Conservation (phyloP, 2,797 vertebrate species). For the Sciaenops ocellatus region DNA sequence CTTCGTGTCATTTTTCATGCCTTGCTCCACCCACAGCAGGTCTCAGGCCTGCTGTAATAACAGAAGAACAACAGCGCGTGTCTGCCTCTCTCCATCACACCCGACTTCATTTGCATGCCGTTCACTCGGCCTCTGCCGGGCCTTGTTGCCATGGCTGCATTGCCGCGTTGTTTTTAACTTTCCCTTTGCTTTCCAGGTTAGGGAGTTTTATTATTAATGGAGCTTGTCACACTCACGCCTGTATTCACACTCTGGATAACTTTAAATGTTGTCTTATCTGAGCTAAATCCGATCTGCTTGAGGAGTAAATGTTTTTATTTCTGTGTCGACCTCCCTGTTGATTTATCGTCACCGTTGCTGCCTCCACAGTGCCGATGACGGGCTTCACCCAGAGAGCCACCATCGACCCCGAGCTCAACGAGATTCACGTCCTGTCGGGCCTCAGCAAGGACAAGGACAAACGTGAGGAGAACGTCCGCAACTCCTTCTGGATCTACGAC, state of each 20-base stretch:
- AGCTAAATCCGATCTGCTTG: not conserved
- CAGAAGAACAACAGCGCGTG: conserved; percentile 7
- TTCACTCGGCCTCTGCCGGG: conserved; percentile 18
- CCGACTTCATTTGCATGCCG: conserved; percentile 45
- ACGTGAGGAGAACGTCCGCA: conserved; percentile 97
- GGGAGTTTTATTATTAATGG: not conserved
- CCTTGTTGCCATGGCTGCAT: conserved; percentile 60
- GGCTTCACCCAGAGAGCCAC: conserved; percentile 99
- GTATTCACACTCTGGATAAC: not conserved
- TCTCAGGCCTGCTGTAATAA: not conserved
- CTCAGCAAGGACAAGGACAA: conserved; percentile 99
- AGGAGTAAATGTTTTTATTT: not conserved
- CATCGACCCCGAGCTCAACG: conserved; percentile 98
- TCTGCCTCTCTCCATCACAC: conserved; percentile 1
- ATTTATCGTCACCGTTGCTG: not conserved
- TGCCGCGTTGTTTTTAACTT: conserved; percentile 32
- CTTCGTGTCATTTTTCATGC: not conserved
- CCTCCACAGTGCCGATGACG: conserved; percentile 94
- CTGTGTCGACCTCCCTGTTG: not conserved
- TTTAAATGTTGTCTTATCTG: not conserved
- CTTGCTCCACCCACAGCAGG: not conserved
- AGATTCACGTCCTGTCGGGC: conserved; percentile 98
- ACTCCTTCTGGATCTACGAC: conserved; percentile 99
- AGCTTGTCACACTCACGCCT: not conserved
- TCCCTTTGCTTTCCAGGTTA: not conserved